Evolutionary conservation across 2,797 vertebrate species (phyloP), one percentile per base, ranked within the genome.

Genomic region (Garrulus glandarius): DNA sequence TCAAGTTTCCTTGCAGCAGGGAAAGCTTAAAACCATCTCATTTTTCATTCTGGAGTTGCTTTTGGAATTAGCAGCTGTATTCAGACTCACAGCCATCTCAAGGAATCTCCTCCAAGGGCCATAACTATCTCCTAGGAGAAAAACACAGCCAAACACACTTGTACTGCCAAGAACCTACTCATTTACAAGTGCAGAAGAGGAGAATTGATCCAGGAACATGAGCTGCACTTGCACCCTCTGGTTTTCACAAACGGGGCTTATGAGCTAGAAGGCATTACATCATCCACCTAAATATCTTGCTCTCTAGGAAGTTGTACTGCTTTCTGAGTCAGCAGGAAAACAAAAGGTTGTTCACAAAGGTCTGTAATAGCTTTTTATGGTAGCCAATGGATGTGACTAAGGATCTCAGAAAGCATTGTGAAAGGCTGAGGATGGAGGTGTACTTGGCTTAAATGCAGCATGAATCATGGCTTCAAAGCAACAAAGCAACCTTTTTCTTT

Each of bases 71-170:
- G 55, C 79, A 72, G 70, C 79, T 64, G 52, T 63, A 90, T 57
- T 84, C 39, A 6, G 67, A 79, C 76, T 74, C 44, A 30, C 27
- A 93, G n/a, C 10, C 57, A 87, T 74, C 49, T 64, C 65, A 91
- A 89, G 49, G 82, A 95, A 94, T 59, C 39, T 75, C 41, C n/a
- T 84, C 34, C 87, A 84, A 46, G 71, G 37, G 15, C 53, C 32
- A 18, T n/a, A 82, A 77, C 82, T 59, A 74, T 95, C 94, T 96
- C 88, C 94, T 93, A 94, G 90, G 88, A 94, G 86, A 90, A 88
- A 93, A 95, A 78, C 86, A 89, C 3, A 87, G 65, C 64, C 37
- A 92, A 94, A 96, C 70, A 85, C 19, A 47, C 16, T 67, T 49
- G 32, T 15, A 72, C 72, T 81, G 81, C 93, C 84, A 96, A 93